phyloP scores from a whole-genome alignment of 2,113 vertebrate genomes.

The Diphyllodes magnificus region DNA sequence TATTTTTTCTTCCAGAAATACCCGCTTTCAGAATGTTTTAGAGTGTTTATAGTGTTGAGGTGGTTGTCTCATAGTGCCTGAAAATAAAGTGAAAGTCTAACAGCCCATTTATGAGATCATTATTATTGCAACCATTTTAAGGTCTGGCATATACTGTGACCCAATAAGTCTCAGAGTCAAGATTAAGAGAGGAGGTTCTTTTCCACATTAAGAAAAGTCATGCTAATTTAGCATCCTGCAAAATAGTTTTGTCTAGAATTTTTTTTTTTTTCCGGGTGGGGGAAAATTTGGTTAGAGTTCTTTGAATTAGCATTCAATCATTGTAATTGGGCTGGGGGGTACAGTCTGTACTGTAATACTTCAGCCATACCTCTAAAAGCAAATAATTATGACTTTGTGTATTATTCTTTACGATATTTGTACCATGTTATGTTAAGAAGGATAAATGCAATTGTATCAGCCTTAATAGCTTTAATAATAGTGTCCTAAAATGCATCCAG shows the following conservation, averaged over 20 bases:
- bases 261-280: fast-evolving
- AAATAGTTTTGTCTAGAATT: neutral
- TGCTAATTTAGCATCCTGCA: neutral
- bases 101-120: neutral
- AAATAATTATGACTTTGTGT: neutral
- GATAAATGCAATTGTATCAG: neutral
- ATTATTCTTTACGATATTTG: neutral
- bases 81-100: neutral
- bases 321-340: neutral
- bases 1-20: neutral
- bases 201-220: neutral
- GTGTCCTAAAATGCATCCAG: neutral
- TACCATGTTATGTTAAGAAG: neutral
- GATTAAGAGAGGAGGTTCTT: neutral
- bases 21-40: neutral
- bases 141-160: neutral
- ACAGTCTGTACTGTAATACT: neutral
- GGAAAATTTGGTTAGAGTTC: neutral
- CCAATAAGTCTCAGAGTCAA: neutral
- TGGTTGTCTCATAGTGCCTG: neutral
- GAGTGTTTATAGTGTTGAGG: neutral
- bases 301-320: neutral
- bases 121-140: slow-evolving; percentile 17
- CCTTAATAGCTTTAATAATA: neutral
- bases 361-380: neutral